Base-by-base conservation (phyloP, 2,113 vertebrate genomes). In the Trematocara marginatum region DNA sequence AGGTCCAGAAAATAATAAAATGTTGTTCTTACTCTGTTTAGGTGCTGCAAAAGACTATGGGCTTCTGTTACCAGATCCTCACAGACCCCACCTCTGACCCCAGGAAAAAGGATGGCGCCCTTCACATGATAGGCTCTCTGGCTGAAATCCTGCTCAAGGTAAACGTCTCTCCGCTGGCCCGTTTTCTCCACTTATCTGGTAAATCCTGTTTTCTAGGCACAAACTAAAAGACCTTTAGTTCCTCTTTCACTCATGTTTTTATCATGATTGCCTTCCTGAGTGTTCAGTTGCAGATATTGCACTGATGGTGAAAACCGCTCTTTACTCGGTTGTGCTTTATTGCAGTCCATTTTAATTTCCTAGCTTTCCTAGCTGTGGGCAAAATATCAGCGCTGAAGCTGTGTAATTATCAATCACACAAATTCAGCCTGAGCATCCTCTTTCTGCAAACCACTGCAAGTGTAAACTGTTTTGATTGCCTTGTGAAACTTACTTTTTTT, bases 141-240 rank as follows among this genome's bases (percentile, higher is more conserved):
- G 99, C 99, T 92, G 98, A 99, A 96, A 98, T 99, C 92, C 95
- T 99, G 16, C 95, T 99, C 49, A 99, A 99, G 98, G 99, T 99
- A 87, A 87, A 47, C 5, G 0, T 3, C 4, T 16, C 11, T 45
- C 35, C 5, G 1, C 10, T 42, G 11, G 3, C 11, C 45, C 7
- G 7, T 81, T 45, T 51, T 49, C 45, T 18, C 23, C 26, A 49
- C 23, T 76, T 51, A n/a, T 18, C 34, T 31, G 6, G 51, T 4
- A 18, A 4, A n/a, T 54, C 2, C 6, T 42, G 16, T 47, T 56
- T 86, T 57, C 10, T 34, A 51, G 16, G 3, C 53, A 54, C 20
- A 42, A 11, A 69, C 66, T 31, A 35, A 51, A 42, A 51, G 15
- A 11, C 2, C 1, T 45, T 29, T 31, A 4, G 15, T 18, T 53